These are phyloP conservation scores for Uria aalge DNA, from an alignment of 2,113 vertebrate genomes.

Conservation along the genomic window DNA sequence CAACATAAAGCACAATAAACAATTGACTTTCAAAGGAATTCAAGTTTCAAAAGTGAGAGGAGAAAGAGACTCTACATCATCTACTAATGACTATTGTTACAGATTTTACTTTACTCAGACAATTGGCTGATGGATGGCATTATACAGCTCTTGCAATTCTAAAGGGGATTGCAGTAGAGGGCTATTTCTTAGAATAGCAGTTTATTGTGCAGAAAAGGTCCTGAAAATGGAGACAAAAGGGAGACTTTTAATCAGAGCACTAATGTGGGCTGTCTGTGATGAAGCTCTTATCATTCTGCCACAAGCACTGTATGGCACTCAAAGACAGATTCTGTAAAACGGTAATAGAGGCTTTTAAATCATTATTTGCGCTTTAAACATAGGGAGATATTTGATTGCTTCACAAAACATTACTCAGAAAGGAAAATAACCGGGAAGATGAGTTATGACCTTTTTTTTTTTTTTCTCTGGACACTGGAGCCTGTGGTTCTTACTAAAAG, in stretches of 20 bases:
- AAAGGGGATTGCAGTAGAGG: background rate
- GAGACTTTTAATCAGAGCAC: conserved; percentile 31
- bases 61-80: background rate
- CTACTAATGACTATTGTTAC: background rate
- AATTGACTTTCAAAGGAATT: background rate
- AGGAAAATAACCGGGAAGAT: background rate
- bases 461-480: background rate
- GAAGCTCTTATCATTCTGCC: conserved; percentile 8
- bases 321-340: background rate
- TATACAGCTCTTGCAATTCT: background rate
- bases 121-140: background rate
- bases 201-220: background rate
- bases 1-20: background rate
- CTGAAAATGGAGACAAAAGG: conserved; percentile 28
- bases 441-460: background rate
- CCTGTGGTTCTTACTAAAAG: background rate
- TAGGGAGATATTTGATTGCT: background rate
- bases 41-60: background rate
- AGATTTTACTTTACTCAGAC: conserved; percentile 4
- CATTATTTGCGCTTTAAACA: conserved; percentile 32
- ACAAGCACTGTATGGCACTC: background rate
- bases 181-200: background rate
- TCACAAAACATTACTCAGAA: conserved; percentile 8
- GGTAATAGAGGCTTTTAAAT: conserved; percentile 12
- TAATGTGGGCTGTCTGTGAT: conserved; percentile 1